Evolutionary conservation across 2,113 vertebrate genomes (phyloP), one percentile per base, ranked within the genome.

Genomic region (Siniperca chuatsi): DNA sequence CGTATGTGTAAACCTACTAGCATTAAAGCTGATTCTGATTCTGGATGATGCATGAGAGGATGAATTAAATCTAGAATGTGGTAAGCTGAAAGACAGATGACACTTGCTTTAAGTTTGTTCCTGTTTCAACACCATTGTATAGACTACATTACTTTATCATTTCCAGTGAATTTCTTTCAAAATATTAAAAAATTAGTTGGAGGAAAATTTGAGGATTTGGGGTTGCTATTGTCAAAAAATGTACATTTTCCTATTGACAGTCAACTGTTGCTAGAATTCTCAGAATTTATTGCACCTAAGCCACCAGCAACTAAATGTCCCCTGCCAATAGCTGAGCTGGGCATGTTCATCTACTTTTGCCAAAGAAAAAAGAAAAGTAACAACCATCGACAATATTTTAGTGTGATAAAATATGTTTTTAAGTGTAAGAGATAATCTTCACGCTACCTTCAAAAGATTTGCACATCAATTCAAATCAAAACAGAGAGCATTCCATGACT

Each of bases 11-110:
- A 29, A 29, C 29, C 29, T 29, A 29, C 29, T 29, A 29, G 29
- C 29, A 29, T 29, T 29, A 29, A 29, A 29, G 29, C 29, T 29
- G 29, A 29, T 29, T 29, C 29, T 29, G 29, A 29, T 29, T 29
- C 29, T 29, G 72, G 76, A 66, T 80, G 85, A 90, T 79, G 78
- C 88, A 78, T 79, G 66, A 66, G 64, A 83, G 64, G 33, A 60
- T 65, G 84, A 77, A 70, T 82, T 42, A 58, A 75, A 82, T 86
- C 37, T 60, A 21, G 15, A 16, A 33, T 46, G 65, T 69, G 65
- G 86, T 25, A 70, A 82, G 29, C 87, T 88, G 60, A 92, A 89
- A 76, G 50, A 85, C 90, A 89, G 86, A 91, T 87, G 85, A 84
- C 70, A 71, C 33, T 78, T 10, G 29, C 64, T 67, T 83, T 79